These are phyloP conservation scores for Leptinotarsa rubiginosa DNA, from an alignment of 2,888 invertebrate genomes.

Conservation along the genomic window DNA sequence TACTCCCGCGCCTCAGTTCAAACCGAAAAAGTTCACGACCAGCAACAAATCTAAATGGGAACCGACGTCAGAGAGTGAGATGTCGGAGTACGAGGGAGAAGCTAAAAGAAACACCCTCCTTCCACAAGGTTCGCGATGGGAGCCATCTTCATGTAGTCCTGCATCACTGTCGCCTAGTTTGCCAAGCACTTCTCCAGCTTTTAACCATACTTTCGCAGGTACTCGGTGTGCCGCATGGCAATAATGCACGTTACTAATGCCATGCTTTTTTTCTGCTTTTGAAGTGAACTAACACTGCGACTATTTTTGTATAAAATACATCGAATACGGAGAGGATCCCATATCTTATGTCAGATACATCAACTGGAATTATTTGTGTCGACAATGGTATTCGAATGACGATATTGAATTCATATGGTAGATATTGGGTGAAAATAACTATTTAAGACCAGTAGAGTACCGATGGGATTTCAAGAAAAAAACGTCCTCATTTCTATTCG, in stretches of 20 bases:
- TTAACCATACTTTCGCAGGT: slow-evolving; percentile 62
- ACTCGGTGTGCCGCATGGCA: slow-evolving; percentile 52
- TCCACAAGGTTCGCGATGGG: slow-evolving; percentile 62
- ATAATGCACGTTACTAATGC: slow-evolving; percentile 16
- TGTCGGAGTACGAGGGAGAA: slow-evolving; percentile 71
- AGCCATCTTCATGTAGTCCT: slow-evolving; percentile 70
- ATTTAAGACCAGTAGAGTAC: no score
- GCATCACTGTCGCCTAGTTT: slow-evolving; percentile 72
- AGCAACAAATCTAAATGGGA: slow-evolving; percentile 71
- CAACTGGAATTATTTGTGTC: no score
- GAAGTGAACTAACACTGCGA: not conserved
- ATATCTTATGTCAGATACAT: no score
- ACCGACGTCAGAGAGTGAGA: slow-evolving; percentile 73
- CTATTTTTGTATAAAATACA: not conserved
- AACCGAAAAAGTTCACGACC: slow-evolving; percentile 64
- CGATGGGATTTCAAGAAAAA: no score
- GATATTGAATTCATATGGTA: no score
- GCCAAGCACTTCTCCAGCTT: slow-evolving; percentile 71
- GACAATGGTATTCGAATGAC: no score
- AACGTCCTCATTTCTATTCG: no score
- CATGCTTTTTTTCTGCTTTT: slow-evolving; percentile 2
- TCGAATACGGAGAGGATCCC: not conserved
- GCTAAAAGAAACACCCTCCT: slow-evolving; percentile 61
- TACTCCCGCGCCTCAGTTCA: slow-evolving; percentile 60
- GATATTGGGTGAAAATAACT: no score